Evolutionary conservation across 2,888 invertebrate species (phyloP), one percentile per base, ranked within the genome.

Genomic region (Acleris literana): DNA sequence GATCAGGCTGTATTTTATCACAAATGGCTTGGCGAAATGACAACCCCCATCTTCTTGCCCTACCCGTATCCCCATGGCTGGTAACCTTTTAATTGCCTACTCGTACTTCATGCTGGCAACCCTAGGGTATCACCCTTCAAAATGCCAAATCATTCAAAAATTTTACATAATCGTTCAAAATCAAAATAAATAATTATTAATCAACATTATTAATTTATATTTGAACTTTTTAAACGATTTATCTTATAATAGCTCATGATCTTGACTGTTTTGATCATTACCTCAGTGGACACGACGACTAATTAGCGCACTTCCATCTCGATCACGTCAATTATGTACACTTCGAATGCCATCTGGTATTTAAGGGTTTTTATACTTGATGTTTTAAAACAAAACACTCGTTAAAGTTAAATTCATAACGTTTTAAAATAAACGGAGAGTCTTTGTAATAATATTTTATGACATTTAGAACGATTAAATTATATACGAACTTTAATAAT

Each of bases 131-230:
- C 11, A 44, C 16, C 16, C 44, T 44, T 44, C n/a, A 5, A 44
- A n/a, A 44, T 44, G 44, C 13, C 44, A n/a, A 44, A 44, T 18
- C 11, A 4, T 17, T 18, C 18, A 4, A 17, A 29, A 54, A 44
- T 44, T 52, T 52, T 52, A 52, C 52, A 17, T 25, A 25, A 60
- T 29, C 25, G 52, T n/a, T 18, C 44, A 44, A 29, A 60, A 7
- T 3, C 25, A 60, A 54, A n/a, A n/a, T n/a, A n/a, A n/a, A n/a
- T n/a, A n/a, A n/a, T n/a, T n/a, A n/a, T n/a, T 17, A 17, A 17
- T 16, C 1, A 46, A 17, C 17, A 46, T 44, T 44, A 55, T 55
- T 72, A 72, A 74, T 72, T 72, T 74, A 39, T 39, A 39, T 25
- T 25, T 25, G 6, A 25, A 33, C n/a, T n/a, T 44, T n/a, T 22